Conservation (phyloP, 1,140 invertebrate species). For the Pteromalus puparum region DNA sequence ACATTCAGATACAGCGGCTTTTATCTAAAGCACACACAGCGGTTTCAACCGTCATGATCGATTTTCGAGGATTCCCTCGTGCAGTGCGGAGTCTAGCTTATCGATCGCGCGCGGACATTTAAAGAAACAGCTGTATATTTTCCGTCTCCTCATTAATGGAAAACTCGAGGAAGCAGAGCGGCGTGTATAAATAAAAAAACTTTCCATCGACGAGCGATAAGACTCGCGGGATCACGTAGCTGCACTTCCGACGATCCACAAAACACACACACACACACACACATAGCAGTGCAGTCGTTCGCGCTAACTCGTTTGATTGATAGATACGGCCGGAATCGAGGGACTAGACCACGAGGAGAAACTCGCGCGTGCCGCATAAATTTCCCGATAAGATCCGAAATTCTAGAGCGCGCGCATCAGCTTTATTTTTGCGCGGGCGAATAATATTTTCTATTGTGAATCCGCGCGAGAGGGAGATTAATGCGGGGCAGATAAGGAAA, state of each 20-base stretch:
- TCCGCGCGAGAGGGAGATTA: background rate
- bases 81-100: background rate
- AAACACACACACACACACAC: background rate
- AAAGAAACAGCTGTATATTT: background rate
- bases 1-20: background rate
- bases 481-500: slow-evolving; percentile 33
- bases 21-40: background rate
- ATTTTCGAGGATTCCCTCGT: background rate
- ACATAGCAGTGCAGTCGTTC: background rate
- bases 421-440: background rate
- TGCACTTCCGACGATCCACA: background rate
- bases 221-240: background rate
- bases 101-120: slow-evolving; percentile 9
- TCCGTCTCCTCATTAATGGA: slow-evolving; percentile 4
- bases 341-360: background rate
- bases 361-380: background rate
- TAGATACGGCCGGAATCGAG: background rate
- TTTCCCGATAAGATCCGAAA: slow-evolving; percentile 38
- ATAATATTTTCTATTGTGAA: slow-evolving; percentile 9
- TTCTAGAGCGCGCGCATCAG: background rate
- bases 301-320: slow-evolving; percentile 2
- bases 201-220: slow-evolving; percentile 10
- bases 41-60: background rate
- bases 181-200: background rate
- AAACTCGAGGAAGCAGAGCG: background rate